Evolutionary conservation across 2,113 vertebrate species (phyloP).

Genomic region (Hassar affinis): DNA sequence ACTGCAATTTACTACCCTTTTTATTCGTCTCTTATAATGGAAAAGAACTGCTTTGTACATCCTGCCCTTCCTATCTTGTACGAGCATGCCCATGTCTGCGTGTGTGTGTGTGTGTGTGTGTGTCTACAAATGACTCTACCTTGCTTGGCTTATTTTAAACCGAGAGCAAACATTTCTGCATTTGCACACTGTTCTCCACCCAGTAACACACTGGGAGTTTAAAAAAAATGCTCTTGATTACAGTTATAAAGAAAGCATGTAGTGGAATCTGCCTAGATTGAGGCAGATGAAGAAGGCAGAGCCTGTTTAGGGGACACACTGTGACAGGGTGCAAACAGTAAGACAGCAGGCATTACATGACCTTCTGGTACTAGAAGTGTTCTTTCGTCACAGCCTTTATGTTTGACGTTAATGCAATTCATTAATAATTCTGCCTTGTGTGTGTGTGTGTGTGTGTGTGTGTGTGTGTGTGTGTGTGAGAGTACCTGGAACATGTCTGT

Average conservation of each 20-base stretch:
- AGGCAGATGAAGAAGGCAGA: background rate
- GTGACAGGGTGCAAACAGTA: background rate
- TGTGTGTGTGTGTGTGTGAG: background rate
- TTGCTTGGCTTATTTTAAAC: conserved; percentile 12
- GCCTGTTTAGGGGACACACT: background rate
- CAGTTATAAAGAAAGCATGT: background rate
- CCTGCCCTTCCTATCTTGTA: background rate
- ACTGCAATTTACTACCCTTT: background rate
- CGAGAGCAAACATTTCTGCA: conserved; percentile 7
- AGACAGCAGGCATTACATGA: background rate
- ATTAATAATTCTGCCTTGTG: background rate
- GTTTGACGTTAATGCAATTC: background rate
- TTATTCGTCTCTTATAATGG: background rate
- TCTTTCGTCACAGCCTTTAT: background rate
- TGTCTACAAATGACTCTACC: background rate
- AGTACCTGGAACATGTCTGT: conserved; percentile 93
- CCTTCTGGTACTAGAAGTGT: background rate
- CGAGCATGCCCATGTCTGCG: background rate
- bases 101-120: background rate
- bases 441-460: background rate
- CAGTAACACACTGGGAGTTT: background rate
- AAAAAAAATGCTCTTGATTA: background rate
- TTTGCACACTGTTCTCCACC: background rate
- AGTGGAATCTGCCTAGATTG: background rate
- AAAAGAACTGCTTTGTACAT: background rate